Conservation (phyloP, 2,797 vertebrate genomes). For the Labeo calbasu region DNA sequence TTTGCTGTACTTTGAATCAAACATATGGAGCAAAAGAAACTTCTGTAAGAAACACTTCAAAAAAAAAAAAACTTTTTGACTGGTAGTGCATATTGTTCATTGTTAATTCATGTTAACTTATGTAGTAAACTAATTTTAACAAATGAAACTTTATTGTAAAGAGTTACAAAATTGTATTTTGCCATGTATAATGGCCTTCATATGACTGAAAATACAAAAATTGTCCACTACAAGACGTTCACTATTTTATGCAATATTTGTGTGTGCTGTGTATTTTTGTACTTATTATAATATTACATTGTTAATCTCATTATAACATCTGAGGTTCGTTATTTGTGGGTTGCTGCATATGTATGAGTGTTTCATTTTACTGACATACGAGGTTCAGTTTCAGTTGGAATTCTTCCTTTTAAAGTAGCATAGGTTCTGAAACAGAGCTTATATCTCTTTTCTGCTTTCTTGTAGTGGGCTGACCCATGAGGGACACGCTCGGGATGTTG, state of each 20-base stretch:
- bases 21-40: too few species aligned
- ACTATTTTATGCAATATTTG: background rate
- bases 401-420: background rate
- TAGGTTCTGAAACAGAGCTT: background rate
- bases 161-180: background rate
- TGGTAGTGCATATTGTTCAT: too few species aligned
- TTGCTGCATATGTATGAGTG: background rate
- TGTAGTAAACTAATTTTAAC: background rate
- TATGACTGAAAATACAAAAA: background rate
- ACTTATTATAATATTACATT: background rate
- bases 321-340: background rate
- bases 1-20: too few species aligned
- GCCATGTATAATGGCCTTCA: background rate
- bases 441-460: conserved; percentile 37
- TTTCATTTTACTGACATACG: background rate
- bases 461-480: conserved; percentile 92
- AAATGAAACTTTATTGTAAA: background rate
- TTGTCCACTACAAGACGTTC: background rate
- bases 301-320: background rate
- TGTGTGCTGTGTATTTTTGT: background rate
- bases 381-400: background rate
- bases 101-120: too few species aligned
- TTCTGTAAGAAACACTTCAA: too few species aligned
- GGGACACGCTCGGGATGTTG: conserved; percentile 92
- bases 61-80: too few species aligned